Base-by-base conservation (phyloP, 2,113 vertebrate species). In the Cavia porcellus region DNA sequence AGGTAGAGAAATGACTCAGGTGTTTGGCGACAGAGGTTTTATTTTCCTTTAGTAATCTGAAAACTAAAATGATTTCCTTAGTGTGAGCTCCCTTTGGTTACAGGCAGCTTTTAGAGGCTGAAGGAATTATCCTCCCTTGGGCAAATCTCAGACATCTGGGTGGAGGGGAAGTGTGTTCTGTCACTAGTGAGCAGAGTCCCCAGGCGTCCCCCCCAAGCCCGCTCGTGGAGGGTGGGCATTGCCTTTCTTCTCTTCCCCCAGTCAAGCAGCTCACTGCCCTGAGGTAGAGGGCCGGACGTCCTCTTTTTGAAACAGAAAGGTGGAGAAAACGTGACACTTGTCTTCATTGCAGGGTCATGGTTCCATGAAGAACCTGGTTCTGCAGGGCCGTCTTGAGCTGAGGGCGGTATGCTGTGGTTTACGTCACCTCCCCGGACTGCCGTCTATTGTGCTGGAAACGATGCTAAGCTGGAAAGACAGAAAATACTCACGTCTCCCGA, bases 1-100 rank as follows among this genome's bases (percentile, higher is more conserved):
- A 97, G 98, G 87, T 55, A 8, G 95, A 86, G 96, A 98, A 98
- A 98, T 97, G 97, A 98, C 96, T 98, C 95, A 86, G 82, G 96
- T 97, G 98, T 97, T 98, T 98, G 98, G 97, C 95, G 96, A 85
- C 89, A 80, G 82, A 57, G 1, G 79, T 97, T 94, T 90, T 96
- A 57, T 96, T 98, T 97, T 95, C 72, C 82, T 7, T 20, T 92
- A 91, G 94, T 97, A 86, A 86, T 86, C 61, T 89, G 74, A 98
- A 96, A 96, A 94, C 94, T 97, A 52, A 97, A 94, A 82, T 93
- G 81, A 97, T 97, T 97, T 66, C 75, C 66, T 45, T 89, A 38
- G 96, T 93, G 92, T 86, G 81, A 93, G 74, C 82, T 96, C 86
- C 87, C 30, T 97, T 97, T 81, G 59, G 42, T 97, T 95, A 97